These are phyloP conservation scores for Zapornia atra DNA, from an alignment of 2,113 vertebrate genomes.

Conservation along the genomic window DNA sequence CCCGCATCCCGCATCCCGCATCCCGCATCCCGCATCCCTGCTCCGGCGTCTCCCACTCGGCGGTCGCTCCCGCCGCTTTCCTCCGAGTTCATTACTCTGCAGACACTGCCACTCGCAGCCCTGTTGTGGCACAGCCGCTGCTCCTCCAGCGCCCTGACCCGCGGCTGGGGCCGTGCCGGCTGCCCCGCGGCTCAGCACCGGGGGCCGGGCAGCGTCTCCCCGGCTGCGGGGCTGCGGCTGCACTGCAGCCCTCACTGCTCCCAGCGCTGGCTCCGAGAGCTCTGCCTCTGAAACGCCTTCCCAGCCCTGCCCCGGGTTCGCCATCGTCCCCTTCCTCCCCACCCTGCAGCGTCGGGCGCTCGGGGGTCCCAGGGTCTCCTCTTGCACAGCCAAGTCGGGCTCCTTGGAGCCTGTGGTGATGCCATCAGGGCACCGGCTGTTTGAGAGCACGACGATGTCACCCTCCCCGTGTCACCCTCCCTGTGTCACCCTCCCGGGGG, in stretches of 20 bases:
- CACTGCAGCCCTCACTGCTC: rapidly evolving
- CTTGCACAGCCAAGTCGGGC: background rate
- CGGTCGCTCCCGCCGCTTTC: background rate
- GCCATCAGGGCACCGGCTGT: background rate
- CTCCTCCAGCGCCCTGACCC: background rate
- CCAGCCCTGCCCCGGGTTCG: background rate
- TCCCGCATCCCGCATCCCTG: no score
- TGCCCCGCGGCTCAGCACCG: background rate
- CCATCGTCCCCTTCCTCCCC: background rate
- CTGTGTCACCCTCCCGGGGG: no score
- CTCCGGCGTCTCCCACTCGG: rapidly evolving
- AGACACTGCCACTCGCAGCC: constrained; percentile 43
- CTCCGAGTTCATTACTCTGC: background rate
- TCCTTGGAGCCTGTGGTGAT: background rate
- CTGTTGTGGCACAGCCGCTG: background rate
- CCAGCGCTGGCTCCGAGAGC: background rate
- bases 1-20: no score
- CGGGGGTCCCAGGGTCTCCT: background rate
- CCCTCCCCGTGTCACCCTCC: background rate
- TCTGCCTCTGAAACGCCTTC: background rate
- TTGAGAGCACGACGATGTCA: rapidly evolving
- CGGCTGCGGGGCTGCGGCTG: background rate
- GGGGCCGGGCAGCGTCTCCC: no score
- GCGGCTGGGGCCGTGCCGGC: background rate
- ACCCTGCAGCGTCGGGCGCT: no score